Evolutionary conservation across 2,888 invertebrate genomes (phyloP).

Genomic region (Nomada lathburiana): DNA sequence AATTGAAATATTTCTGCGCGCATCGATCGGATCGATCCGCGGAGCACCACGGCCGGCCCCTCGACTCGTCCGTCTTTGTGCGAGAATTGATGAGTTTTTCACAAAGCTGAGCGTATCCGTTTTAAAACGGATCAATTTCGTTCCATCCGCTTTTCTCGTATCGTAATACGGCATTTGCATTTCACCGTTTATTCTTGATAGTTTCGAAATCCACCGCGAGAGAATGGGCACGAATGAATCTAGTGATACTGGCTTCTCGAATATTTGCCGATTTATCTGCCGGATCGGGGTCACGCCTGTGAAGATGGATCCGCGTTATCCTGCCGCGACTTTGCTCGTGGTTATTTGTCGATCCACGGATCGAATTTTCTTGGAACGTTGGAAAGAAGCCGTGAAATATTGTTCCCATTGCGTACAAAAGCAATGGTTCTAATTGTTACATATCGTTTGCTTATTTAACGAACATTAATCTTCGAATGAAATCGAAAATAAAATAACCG

Average conservation of each 20-base stretch:
- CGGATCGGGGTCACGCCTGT: slow-evolving; percentile 14
- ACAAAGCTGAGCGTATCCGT: slow-evolving; percentile 25
- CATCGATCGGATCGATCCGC: slow-evolving; percentile 28
- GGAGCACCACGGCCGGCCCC: slow-evolving; percentile 22
- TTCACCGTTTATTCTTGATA: slow-evolving; percentile 17
- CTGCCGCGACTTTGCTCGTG: neutral
- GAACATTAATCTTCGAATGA: too few relatives aligned
- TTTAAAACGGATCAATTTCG: slow-evolving; percentile 44
- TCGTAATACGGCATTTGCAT: slow-evolving; percentile 39
- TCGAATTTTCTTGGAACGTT: too few relatives aligned
- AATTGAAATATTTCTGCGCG: slow-evolving; percentile 39
- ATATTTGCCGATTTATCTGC: slow-evolving; percentile 35
- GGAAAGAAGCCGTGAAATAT: too few relatives aligned
- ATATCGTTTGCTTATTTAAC: too few relatives aligned
- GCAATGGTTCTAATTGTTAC: too few relatives aligned
- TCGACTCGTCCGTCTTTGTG: slow-evolving; percentile 34
- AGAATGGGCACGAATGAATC: slow-evolving; percentile 29
- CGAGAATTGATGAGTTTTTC: slow-evolving; percentile 44
- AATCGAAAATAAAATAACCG: too few relatives aligned
- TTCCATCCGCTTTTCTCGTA: neutral
- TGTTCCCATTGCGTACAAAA: too few relatives aligned
- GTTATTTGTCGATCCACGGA: neutral
- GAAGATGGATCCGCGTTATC: slow-evolving; percentile 22
- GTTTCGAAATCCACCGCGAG: slow-evolving; percentile 15
- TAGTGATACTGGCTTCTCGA: neutral